Percentiles rank a stretch among this genome's conserved stretches.
phyloP scores from a whole-genome alignment of 2,888 invertebrate species.

The Bembecia ichneumoniformis region DNA sequence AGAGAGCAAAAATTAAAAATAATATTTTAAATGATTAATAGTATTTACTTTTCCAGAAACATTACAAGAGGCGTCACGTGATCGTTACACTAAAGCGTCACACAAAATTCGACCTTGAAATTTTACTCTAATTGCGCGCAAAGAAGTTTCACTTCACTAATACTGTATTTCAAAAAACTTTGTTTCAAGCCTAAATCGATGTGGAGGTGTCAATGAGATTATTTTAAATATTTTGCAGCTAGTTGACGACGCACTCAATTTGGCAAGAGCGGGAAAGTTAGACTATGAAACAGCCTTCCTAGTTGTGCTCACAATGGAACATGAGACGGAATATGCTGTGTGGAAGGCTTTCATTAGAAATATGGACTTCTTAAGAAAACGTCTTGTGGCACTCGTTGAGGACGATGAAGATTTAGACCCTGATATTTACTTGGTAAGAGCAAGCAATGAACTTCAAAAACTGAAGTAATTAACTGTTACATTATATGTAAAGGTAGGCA shows the following conservation, averaged over 20 bases:
- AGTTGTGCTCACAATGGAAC: slow-evolving; percentile 78
- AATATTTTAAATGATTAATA: no score
- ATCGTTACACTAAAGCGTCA: no score
- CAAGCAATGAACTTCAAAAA: background rate
- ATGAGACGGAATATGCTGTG: slow-evolving; percentile 81
- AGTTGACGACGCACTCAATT: slow-evolving; percentile 81
- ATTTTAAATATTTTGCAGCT: slow-evolving; percentile 60
- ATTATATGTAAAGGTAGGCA: no score
- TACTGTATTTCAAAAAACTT: no score
- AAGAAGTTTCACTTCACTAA: no score
- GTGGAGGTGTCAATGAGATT: background rate
- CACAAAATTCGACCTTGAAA: no score
- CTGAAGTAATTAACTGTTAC: no score
- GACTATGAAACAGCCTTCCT: slow-evolving; percentile 77
- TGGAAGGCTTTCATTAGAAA: slow-evolving; percentile 74
- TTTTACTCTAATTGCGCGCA: no score
- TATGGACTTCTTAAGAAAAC: slow-evolving; percentile 52
- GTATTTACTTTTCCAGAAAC: no score
- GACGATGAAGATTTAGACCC: slow-evolving; percentile 41
- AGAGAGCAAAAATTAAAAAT: no score
- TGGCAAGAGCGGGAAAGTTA: slow-evolving; percentile 76
- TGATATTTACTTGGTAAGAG: slow-evolving; percentile 50
- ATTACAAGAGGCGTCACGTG: no score
- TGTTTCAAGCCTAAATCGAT: background rate
- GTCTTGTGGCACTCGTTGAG: slow-evolving; percentile 28